Evolutionary conservation across 2,797 vertebrate genomes (phyloP).

Genomic region (Lycodopsis pacificus): DNA sequence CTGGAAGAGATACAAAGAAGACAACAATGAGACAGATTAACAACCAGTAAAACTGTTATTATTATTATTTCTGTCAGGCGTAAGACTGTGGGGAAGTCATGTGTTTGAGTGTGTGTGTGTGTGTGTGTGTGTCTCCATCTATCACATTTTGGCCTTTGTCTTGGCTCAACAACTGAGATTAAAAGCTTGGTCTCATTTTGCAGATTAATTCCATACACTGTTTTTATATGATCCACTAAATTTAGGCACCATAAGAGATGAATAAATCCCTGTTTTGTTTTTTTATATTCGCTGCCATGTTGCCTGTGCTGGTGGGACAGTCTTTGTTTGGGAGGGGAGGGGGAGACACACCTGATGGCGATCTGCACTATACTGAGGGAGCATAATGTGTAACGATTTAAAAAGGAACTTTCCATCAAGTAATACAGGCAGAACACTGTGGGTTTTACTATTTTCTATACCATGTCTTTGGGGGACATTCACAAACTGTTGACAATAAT

Average conservation of each 20-base stretch:
- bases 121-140: background rate
- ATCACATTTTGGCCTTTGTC: background rate
- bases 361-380: background rate
- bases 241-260: background rate
- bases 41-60: background rate
- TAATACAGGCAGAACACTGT: background rate
- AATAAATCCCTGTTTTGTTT: background rate
- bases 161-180: background rate
- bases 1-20: slow-evolving; percentile 69
- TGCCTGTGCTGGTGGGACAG: background rate
- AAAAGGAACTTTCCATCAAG: background rate
- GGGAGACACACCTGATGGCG: too few relatives aligned
- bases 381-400: background rate
- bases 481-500: too few relatives aligned
- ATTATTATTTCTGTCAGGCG: background rate
- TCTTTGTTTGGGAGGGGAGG: too few relatives aligned
- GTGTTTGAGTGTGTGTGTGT: background rate
- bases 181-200: background rate
- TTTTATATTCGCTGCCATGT: background rate
- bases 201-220: background rate
- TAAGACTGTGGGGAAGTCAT: background rate
- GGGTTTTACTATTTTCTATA: background rate
- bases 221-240: background rate
- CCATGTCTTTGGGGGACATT: too few relatives aligned
- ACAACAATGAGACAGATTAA: background rate